Evolutionary conservation across 2,797 vertebrate genomes (phyloP).

Genomic region (Paedocypris micromegethes): DNA sequence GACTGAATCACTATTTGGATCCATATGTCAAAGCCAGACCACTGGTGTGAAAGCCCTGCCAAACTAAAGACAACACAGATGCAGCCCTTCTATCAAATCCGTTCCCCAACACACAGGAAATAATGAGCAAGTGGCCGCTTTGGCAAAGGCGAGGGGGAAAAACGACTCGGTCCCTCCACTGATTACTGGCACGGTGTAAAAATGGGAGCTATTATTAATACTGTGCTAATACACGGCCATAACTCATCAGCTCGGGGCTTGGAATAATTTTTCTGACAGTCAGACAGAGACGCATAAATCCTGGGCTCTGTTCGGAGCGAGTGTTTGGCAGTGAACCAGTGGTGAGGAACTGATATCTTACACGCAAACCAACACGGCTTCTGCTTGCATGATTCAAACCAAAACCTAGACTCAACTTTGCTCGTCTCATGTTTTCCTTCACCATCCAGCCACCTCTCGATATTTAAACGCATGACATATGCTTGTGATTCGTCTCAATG

Average conservation of each 20-base stretch:
- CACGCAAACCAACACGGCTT: slow-evolving; percentile 24
- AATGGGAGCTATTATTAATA: slow-evolving; percentile 63
- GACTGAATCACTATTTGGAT: slow-evolving; percentile 15
- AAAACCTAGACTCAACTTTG: slow-evolving; percentile 31
- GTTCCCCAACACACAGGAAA: slow-evolving; percentile 32
- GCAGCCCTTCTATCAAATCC: slow-evolving; percentile 28
- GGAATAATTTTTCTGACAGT: slow-evolving; percentile 72
- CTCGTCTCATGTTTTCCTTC: not conserved
- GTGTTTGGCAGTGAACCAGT: slow-evolving; percentile 72
- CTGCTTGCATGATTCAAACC: slow-evolving; percentile 21
- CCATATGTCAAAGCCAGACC: slow-evolving; percentile 24
- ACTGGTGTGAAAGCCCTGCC: slow-evolving; percentile 2
- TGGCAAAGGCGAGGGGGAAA: slow-evolving; percentile 23
- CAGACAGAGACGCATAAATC: slow-evolving; percentile 75
- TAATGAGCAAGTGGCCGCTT: slow-evolving; percentile 15
- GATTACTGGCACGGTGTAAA: slow-evolving; percentile 64
- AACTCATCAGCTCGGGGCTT: slow-evolving; percentile 66
- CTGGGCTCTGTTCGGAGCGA: slow-evolving; percentile 65
- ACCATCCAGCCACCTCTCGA: not conserved
- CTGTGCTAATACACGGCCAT: slow-evolving; percentile 66
- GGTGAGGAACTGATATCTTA: slow-evolving; percentile 35
- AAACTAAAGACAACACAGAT: slow-evolving; percentile 33
- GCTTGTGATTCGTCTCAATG: slow-evolving; percentile 8
- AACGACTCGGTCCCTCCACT: slow-evolving; percentile 60
- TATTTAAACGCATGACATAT: not conserved